Evolutionary conservation across 2,888 invertebrate species (phyloP), one percentile per base, ranked within the genome.

Genomic region (Thelaira solivaga): DNA sequence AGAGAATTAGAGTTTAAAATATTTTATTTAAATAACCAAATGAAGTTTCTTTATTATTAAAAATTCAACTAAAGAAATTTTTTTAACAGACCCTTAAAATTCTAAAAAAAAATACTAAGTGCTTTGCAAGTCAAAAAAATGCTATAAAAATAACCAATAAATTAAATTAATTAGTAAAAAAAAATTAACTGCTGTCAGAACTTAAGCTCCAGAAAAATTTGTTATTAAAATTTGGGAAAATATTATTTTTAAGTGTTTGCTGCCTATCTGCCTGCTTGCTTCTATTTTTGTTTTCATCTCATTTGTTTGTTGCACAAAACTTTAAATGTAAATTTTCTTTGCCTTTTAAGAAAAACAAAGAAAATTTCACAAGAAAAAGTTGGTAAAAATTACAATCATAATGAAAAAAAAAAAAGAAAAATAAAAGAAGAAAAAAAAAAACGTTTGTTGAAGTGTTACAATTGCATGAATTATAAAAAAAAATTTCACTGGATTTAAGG

Each of bases 391-490:
- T n/a, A n/a, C n/a, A n/a, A n/a, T n/a, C n/a, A n/a, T n/a, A n/a
- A n/a, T n/a, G n/a, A 41, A 4, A 49, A 1, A 31, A 22, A n/a
- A n/a, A n/a, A n/a, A n/a, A n/a, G n/a, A n/a, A n/a, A n/a, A n/a
- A n/a, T n/a, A n/a, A n/a, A n/a, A 4, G 18, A 2, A 4, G 34
- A 22, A 13, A 43, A 64, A 41, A 51, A 20, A 51, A 22, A 36
- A 1, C 13, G 3, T 43, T 53, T 51, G 22, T 49, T 47, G 36
- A 77, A 73, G 64, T 78, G 69, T 73, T 65, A 73, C 64, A 64
- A 73, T 49, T 73, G 57, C 69, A 78, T 65, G 69, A 74, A 65
- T 78, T 74, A n/a, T n/a, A 64, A 31, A 68, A 67, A 41, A 24
- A 13, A 53, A 62, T 4, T 16, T 29, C 2, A 24, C 2, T 43